Percentiles rank a stretch among this genome's conserved stretches.
Conservation (phyloP, 2,113 vertebrate species). For the Caloenas nicobarica region DNA sequence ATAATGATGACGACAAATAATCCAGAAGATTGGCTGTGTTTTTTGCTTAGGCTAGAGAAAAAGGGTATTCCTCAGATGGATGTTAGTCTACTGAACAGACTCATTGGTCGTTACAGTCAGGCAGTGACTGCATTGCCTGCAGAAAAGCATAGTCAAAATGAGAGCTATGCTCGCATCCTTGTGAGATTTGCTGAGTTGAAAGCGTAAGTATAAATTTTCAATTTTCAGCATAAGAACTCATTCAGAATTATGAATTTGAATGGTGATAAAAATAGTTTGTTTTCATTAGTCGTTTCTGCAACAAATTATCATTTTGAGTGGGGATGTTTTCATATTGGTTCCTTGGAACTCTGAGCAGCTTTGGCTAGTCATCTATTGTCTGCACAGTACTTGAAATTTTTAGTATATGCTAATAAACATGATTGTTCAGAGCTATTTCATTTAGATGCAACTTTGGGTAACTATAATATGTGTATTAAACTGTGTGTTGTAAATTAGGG, state of each 20-base stretch:
- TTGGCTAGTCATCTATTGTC: background rate
- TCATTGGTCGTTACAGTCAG: constrained; percentile 88
- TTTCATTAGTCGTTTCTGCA: background rate
- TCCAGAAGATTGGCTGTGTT: constrained; percentile 86
- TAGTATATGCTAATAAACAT: background rate
- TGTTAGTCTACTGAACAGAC: constrained; percentile 78
- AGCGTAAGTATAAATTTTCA: constrained; percentile 80
- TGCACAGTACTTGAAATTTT: background rate
- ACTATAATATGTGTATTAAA: background rate
- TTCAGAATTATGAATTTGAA: background rate
- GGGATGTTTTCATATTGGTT: background rate
- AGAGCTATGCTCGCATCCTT: constrained; percentile 89
- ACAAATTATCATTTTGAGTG: background rate
- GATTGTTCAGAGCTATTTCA: background rate
- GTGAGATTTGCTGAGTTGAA: constrained; percentile 94
- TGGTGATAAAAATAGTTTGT: background rate
- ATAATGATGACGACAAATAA: constrained; percentile 82
- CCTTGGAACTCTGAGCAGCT: background rate
- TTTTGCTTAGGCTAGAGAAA: constrained; percentile 86
- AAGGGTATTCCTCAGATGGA: constrained; percentile 82
- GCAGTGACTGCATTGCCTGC: constrained; percentile 85
- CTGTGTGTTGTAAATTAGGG: background rate
- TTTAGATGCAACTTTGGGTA: background rate
- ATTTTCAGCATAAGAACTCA: background rate
- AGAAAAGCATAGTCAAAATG: constrained; percentile 85